These are phyloP conservation scores for Ophion ellenae DNA, from an alignment of 2,888 invertebrate genomes.

Conservation along the genomic window DNA sequence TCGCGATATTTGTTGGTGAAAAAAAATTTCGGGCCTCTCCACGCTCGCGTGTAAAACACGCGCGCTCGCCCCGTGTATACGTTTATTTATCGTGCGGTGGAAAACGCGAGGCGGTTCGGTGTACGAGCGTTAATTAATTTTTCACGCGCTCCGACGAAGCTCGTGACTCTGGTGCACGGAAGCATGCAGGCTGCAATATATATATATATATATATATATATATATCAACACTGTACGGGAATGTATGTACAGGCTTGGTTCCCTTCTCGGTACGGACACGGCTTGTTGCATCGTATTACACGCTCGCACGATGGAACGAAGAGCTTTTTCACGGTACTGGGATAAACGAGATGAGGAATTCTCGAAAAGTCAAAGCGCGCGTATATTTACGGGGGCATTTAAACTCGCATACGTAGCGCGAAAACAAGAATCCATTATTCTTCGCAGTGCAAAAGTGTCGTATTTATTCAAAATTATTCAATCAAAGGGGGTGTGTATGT, in stretches of 20 bases:
- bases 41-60: neutral
- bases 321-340: neutral
- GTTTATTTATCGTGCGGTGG: slow-evolving; percentile 61
- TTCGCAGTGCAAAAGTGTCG: neutral
- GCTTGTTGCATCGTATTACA: slow-evolving; percentile 82
- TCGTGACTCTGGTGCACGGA: slow-evolving; percentile 70
- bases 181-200: slow-evolving; percentile 43
- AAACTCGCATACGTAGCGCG: neutral
- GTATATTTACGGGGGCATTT: neutral
- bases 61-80: neutral
- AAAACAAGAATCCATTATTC: neutral
- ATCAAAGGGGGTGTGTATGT: too few species aligned
- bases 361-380: neutral
- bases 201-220: slow-evolving; percentile 11
- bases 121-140: slow-evolving; percentile 73
- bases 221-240: neutral
- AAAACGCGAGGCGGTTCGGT: slow-evolving; percentile 69
- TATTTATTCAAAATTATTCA: too few species aligned
- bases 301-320: slow-evolving; percentile 70
- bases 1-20: neutral
- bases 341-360: neutral
- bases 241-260: slow-evolving; percentile 59
- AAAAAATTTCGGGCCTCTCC: slow-evolving; percentile 9
- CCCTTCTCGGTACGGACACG: slow-evolving; percentile 74
- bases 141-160: slow-evolving; percentile 78